Conservation (phyloP, 2,113 vertebrate species). For the Labrus mixtus region DNA sequence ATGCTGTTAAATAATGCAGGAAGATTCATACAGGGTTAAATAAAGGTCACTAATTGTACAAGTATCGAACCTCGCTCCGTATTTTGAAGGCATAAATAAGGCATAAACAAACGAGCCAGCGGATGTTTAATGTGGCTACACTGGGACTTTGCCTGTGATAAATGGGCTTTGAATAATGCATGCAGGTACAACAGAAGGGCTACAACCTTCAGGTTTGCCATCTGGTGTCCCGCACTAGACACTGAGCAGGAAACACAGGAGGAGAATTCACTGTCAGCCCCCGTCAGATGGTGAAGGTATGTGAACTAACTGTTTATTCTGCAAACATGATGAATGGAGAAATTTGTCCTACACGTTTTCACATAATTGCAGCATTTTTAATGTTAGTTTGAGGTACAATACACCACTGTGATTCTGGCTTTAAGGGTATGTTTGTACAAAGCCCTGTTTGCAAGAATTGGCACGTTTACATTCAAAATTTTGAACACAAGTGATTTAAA, state of each 20-base stretch:
- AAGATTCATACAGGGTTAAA: conserved; percentile 59
- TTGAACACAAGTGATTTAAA: neutral
- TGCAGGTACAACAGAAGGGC: conserved; percentile 61
- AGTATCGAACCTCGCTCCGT: conserved; percentile 51
- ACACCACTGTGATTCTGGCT: neutral
- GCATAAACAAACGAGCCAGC: conserved; percentile 65
- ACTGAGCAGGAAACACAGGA: conserved; percentile 24
- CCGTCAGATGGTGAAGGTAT: conserved; percentile 8
- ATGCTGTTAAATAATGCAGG: conserved; percentile 51
- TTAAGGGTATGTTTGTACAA: neutral
- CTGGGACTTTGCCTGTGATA: conserved; percentile 67
- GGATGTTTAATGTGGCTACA: conserved; percentile 63
- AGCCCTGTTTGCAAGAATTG: neutral
- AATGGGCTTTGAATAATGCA: conserved; percentile 77
- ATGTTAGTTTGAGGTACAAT: neutral
- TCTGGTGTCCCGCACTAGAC: conserved; percentile 58
- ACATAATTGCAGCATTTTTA: neutral
- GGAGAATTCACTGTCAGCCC: conserved; percentile 29
- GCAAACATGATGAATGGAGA: conserved; percentile 1
- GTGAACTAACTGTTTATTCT: conserved; percentile 31
- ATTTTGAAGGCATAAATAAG: conserved; percentile 68
- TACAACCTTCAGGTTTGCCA: conserved; percentile 73
- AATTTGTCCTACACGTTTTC: neutral
- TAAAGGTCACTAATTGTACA: conserved; percentile 65
- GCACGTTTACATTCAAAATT: neutral